Evolutionary conservation across 2,113 vertebrate genomes (phyloP).

Genomic region (Cheilinus undulatus): DNA sequence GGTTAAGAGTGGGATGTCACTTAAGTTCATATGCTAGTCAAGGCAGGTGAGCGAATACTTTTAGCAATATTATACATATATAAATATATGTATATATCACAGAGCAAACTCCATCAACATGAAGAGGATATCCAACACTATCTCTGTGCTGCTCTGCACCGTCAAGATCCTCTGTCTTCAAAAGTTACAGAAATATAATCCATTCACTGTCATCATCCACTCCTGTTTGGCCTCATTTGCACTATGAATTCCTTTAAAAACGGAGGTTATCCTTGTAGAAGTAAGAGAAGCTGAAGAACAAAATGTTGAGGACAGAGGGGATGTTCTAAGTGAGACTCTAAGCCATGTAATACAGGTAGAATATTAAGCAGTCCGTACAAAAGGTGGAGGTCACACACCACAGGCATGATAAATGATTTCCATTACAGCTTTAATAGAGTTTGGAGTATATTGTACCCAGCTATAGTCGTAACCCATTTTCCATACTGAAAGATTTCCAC

Average conservation of each 20-base stretch:
- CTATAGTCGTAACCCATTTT: slow-evolving; percentile 34
- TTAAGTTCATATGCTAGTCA: too few species aligned
- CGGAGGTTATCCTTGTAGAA: slow-evolving; percentile 50
- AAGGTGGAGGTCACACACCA: slow-evolving; percentile 78
- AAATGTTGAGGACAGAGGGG: slow-evolving; percentile 51
- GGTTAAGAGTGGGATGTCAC: too few species aligned
- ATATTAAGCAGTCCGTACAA: slow-evolving; percentile 70
- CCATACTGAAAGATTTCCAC: slow-evolving; percentile 51
- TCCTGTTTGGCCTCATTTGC: not conserved
- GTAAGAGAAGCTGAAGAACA: slow-evolving; percentile 49
- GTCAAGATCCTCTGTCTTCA: not conserved
- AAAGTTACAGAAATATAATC: not conserved
- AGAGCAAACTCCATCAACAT: too few species aligned
- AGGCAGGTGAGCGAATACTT: too few species aligned
- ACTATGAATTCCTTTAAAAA: slow-evolving; percentile 27
- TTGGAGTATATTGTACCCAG: slow-evolving; percentile 66
- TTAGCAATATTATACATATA: too few species aligned
- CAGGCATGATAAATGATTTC: slow-evolving; percentile 80
- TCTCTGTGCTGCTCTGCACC: too few species aligned
- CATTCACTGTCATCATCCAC: slow-evolving; percentile 9
- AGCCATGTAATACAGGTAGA: slow-evolving; percentile 57
- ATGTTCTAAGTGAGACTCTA: slow-evolving; percentile 36
- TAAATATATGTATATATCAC: too few species aligned
- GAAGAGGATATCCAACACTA: too few species aligned
- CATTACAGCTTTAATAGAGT: slow-evolving; percentile 80